phyloP scores from a whole-genome alignment of 37 sponge, comb jelly and placozoan genomes.

The Mnemiopsis leidyi region DNA sequence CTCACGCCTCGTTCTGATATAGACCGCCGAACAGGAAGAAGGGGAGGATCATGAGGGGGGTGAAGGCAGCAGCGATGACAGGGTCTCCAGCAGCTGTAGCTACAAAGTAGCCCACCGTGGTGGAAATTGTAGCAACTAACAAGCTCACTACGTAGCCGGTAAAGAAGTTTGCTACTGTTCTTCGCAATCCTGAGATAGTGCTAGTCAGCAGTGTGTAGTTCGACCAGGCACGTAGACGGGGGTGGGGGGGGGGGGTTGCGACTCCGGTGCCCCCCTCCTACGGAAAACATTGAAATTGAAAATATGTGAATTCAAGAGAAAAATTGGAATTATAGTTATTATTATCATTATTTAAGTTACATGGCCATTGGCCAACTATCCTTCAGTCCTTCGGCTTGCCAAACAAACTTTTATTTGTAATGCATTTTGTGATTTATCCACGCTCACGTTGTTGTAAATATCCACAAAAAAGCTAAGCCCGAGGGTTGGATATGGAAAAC shows the following conservation, averaged over 20 bases:
- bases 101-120: background rate
- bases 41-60: constrained; percentile 30
- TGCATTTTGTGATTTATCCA: too few relatives aligned
- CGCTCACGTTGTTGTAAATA: too few relatives aligned
- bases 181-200: background rate
- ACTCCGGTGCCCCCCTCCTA: too few relatives aligned
- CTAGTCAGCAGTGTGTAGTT: background rate
- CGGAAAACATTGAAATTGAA: too few relatives aligned
- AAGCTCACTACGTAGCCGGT: background rate
- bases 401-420: too few relatives aligned
- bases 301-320: too few relatives aligned
- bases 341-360: too few relatives aligned
- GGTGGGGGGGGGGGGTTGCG: background rate
- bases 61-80: background rate
- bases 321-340: too few relatives aligned
- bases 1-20: constrained; percentile 14
- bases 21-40: constrained; percentile 32
- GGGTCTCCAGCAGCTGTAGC: background rate
- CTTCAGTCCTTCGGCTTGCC: too few relatives aligned
- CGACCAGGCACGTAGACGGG: background rate
- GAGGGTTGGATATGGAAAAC: too few relatives aligned
- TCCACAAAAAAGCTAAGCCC: too few relatives aligned
- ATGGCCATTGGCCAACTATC: too few relatives aligned
- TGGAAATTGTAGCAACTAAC: background rate
- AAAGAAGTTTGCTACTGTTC: background rate